phyloP scores from a whole-genome alignment of 1,140 invertebrate species.

The Drosophila kikkawai region DNA sequence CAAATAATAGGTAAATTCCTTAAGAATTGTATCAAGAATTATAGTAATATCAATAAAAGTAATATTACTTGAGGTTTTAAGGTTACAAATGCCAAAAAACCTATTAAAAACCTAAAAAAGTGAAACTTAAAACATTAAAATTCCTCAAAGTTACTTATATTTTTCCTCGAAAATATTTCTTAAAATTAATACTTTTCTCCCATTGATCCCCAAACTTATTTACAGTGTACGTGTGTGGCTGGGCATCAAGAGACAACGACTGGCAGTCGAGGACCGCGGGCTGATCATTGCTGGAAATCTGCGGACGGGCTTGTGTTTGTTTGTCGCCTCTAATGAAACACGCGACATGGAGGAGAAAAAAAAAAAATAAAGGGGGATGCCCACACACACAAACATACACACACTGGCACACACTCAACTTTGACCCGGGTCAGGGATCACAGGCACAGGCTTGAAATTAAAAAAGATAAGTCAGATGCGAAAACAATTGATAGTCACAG shows the following conservation, averaged over 20 bases:
- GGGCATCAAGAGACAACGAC: constrained; percentile 41
- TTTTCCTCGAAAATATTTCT: background rate
- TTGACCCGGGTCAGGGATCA: constrained; percentile 78
- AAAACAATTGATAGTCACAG: constrained; percentile 84
- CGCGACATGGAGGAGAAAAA: constrained; percentile 65
- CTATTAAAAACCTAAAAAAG: too few species aligned
- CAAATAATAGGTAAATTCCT: too few species aligned
- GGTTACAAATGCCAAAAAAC: too few species aligned
- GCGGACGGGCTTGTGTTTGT: constrained; percentile 71
- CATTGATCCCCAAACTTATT: background rate
- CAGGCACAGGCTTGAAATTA: constrained; percentile 73
- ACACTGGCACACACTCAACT: constrained; percentile 63
- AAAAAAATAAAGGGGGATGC: constrained; percentile 9
- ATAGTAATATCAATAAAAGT: too few species aligned
- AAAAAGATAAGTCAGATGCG: constrained; percentile 82
- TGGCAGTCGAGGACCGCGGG: constrained; percentile 37
- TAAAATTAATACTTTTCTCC: background rate
- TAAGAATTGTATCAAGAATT: too few species aligned
- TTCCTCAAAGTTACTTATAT: background rate
- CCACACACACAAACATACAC: constrained; percentile 14
- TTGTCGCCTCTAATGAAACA: constrained; percentile 83
- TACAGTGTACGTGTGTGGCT: constrained; percentile 10
- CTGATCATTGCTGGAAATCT: constrained; percentile 81
- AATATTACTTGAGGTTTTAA: too few species aligned
- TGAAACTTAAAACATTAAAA: too few species aligned